phyloP scores from a whole-genome alignment of 2,797 vertebrate genomes.

The Zenarchopterus dispar region DNA sequence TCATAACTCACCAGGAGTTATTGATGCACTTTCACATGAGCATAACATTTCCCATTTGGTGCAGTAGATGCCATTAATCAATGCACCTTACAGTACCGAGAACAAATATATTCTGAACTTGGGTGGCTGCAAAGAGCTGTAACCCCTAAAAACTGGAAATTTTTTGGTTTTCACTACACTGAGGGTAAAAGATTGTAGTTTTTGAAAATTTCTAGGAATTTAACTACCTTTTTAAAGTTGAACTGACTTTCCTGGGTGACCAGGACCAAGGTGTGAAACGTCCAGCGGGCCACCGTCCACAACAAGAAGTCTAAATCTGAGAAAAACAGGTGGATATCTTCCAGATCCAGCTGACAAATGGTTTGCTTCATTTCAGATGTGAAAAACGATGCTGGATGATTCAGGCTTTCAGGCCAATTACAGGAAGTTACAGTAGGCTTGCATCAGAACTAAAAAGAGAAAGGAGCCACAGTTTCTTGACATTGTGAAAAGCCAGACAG shows the following conservation, averaged over 20 bases:
- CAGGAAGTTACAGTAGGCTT: too few species aligned
- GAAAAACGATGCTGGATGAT: too few species aligned
- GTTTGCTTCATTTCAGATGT: background rate
- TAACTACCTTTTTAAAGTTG: background rate
- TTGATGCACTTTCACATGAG: conserved; percentile 67
- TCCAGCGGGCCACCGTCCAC: too few species aligned
- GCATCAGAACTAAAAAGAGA: too few species aligned
- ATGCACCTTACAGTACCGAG: conserved; percentile 44
- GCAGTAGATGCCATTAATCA: conserved; percentile 52
- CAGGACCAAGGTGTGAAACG: too few species aligned
- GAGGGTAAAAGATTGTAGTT: too few species aligned
- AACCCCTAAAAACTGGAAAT: background rate
- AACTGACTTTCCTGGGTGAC: background rate
- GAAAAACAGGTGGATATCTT: background rate
- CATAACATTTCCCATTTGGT: conserved; percentile 56
- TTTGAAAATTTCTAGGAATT: too few species aligned
- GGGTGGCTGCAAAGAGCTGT: conserved; percentile 20
- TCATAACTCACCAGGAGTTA: conserved; percentile 74
- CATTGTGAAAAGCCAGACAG: too few species aligned
- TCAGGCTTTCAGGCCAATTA: too few species aligned
- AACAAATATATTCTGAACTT: conserved; percentile 28
- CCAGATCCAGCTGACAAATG: background rate
- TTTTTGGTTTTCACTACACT: background rate
- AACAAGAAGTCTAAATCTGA: background rate
- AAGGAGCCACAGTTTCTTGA: too few species aligned